A percentile compares a stretch with the other conserved stretches of the same genome.
These are phyloP conservation scores for Pocota personata DNA, from an alignment of 2,888 invertebrate species.

Conservation along the genomic window DNA sequence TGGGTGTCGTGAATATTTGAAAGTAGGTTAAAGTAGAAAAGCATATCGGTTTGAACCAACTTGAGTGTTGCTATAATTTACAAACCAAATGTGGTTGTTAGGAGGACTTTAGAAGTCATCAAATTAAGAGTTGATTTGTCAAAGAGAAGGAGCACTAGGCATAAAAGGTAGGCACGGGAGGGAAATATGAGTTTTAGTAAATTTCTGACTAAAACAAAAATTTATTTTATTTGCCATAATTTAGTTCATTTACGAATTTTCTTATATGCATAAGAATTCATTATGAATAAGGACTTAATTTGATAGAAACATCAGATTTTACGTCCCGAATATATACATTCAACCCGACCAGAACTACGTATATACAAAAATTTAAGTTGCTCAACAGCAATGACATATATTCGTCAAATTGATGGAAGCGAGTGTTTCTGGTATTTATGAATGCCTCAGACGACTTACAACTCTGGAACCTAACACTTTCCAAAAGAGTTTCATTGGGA, in stretches of 20 bases:
- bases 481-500: no score
- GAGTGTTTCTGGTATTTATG: no score
- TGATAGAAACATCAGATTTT: neutral
- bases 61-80: slow-evolving; percentile 55
- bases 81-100: slow-evolving; percentile 39
- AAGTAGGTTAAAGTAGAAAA: slow-evolving; percentile 59
- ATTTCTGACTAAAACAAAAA: neutral
- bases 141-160: slow-evolving; percentile 5
- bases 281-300: neutral
- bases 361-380: no score
- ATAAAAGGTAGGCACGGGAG: neutral
- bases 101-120: slow-evolving; percentile 55
- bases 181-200: neutral
- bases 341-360: no score
- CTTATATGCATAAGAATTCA: neutral
- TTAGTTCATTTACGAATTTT: neutral
- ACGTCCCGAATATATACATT: no score
- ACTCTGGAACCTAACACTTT: no score
- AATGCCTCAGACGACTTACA: no score
- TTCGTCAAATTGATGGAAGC: no score
- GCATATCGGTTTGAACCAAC: slow-evolving; percentile 16
- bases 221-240: neutral
- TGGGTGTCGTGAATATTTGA: slow-evolving; percentile 28
- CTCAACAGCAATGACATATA: no score
- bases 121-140: slow-evolving; percentile 68